phyloP scores from a whole-genome alignment of 1,140 invertebrate genomes.

The Achroia grisella region DNA sequence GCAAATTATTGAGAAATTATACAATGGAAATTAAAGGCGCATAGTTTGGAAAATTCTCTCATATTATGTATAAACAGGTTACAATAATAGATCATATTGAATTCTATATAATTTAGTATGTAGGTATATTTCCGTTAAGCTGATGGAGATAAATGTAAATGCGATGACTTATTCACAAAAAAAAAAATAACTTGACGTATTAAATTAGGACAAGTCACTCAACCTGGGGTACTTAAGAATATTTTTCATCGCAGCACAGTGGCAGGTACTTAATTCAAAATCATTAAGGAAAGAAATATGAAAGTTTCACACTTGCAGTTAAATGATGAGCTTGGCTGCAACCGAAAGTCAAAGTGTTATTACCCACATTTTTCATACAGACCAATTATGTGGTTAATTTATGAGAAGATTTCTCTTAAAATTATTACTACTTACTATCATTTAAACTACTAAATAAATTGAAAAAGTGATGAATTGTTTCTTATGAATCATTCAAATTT shows the following conservation, averaged over 20 bases:
- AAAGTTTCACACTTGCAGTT: slow-evolving; percentile 25
- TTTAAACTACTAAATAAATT: background rate
- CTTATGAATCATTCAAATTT: background rate
- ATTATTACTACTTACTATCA: background rate
- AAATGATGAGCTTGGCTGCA: background rate
- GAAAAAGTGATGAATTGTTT: background rate
- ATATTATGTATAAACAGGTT: background rate
- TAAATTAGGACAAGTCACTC: slow-evolving; percentile 49
- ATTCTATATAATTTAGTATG: slow-evolving; percentile 37
- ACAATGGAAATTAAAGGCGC: slow-evolving; percentile 10
- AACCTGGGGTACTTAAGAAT: slow-evolving; percentile 34
- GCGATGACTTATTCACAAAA: slow-evolving; percentile 34
- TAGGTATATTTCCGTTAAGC: slow-evolving; percentile 18
- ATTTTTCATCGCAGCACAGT: background rate
- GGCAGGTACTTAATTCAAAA: slow-evolving; percentile 22
- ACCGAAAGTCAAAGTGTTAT: slow-evolving; percentile 1
- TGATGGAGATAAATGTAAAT: slow-evolving; percentile 54
- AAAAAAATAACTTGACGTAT: slow-evolving; percentile 17
- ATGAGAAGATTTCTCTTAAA: background rate
- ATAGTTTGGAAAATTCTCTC: background rate
- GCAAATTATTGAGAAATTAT: background rate
- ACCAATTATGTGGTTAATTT: background rate
- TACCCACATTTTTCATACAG: background rate
- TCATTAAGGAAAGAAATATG: slow-evolving; percentile 40
- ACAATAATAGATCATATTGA: slow-evolving; percentile 11